Conservation (phyloP, 37 sponge, comb jelly and placozoan genomes). For the Tethya wilhelma region DNA sequence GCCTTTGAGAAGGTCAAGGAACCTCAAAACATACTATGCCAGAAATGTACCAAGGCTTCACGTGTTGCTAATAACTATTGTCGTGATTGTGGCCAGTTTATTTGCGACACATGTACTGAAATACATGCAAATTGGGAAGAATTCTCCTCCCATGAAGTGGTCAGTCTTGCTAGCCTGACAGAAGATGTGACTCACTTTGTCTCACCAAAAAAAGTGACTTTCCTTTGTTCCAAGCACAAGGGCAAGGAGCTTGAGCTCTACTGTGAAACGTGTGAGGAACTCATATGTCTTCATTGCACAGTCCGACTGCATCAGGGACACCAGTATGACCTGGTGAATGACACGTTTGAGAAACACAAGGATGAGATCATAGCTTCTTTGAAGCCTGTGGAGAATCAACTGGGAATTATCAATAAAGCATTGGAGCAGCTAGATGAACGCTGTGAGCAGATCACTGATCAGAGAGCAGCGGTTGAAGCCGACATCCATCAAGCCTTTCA, state of each 20-base stretch:
- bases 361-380: conserved; percentile 10
- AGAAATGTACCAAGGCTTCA: neutral
- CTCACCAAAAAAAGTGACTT: neutral
- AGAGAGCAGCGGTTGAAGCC: conserved; percentile 7
- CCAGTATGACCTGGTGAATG: conserved; percentile 3
- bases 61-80: neutral
- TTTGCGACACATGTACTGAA: neutral
- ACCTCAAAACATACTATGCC: neutral
- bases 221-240: neutral
- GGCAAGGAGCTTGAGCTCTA: neutral
- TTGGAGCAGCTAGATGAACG: neutral
- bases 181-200: neutral
- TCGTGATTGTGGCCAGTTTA: too few species aligned
- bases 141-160: conserved; percentile 6
- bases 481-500: conserved; percentile 7
- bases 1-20: neutral
- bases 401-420: conserved; percentile 15
- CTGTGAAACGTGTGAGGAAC: conserved; percentile 6
- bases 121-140: conserved; percentile 10
- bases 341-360: conserved; percentile 22
- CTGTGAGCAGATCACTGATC: conserved; percentile 16
- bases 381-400: conserved; percentile 23
- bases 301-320: neutral
- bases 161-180: neutral
- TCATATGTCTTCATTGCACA: conserved; percentile 6